phyloP scores from a whole-genome alignment of 2,113 vertebrate species.

The Lipotes vexillifer region DNA sequence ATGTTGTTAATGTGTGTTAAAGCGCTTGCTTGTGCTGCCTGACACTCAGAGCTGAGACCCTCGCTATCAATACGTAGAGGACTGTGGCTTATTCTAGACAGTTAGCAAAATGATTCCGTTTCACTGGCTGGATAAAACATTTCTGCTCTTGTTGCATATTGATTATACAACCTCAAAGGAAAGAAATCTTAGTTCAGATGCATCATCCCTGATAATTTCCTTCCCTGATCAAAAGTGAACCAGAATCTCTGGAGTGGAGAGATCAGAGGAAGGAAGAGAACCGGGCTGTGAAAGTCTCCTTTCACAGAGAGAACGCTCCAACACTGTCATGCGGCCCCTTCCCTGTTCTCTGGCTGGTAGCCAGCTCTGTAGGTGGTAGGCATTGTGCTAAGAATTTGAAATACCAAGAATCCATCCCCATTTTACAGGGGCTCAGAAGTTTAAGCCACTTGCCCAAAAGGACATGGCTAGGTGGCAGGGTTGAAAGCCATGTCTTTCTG shows the following conservation, averaged over 20 bases:
- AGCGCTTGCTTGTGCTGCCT: background rate
- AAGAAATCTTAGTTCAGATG: background rate
- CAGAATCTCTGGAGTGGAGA: background rate
- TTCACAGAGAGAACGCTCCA: background rate
- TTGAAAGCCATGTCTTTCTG: background rate
- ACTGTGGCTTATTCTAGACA: background rate
- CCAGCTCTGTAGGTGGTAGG: background rate
- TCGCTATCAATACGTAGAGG: background rate
- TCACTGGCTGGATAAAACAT: background rate
- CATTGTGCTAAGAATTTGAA: background rate
- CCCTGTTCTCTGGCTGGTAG: background rate
- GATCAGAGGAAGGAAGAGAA: background rate
- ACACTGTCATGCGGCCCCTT: background rate
- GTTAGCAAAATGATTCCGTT: background rate
- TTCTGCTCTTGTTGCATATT: background rate
- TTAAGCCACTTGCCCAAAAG: background rate
- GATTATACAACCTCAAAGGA: background rate
- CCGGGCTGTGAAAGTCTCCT: background rate
- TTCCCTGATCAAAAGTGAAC: background rate
- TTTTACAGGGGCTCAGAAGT: background rate
- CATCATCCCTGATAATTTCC: background rate
- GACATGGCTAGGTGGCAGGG: background rate
- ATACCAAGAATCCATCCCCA: background rate
- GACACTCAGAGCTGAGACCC: background rate
- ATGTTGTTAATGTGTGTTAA: background rate